Evolutionary conservation across 2,113 vertebrate genomes (phyloP).

Genomic region (Notechis scutatus): DNA sequence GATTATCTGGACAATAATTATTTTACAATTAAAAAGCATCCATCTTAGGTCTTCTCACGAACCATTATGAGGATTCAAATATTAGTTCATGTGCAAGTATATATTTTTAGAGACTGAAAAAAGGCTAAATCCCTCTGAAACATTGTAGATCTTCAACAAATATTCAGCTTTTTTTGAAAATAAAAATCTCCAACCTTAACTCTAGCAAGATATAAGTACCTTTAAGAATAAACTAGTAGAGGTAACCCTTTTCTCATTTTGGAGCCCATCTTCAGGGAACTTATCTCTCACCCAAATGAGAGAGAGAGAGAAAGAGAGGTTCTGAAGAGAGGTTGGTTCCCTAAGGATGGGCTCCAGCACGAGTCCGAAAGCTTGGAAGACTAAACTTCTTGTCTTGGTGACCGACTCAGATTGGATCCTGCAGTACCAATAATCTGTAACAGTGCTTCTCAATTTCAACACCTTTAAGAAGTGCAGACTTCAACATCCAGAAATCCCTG

Average conservation of each 20-base stretch:
- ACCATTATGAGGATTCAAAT: not conserved
- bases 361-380: not conserved
- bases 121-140: not conserved
- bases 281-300: not conserved
- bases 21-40: not conserved
- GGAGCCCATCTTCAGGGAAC: not conserved
- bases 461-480: not conserved
- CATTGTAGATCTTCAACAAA: not conserved
- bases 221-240: not conserved
- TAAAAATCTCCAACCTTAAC: not conserved
- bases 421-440: not conserved
- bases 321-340: not conserved
- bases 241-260: not conserved
- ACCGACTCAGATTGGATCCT: not conserved
- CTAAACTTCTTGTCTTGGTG: not conserved
- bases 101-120: not conserved
- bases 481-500: not conserved
- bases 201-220: not conserved
- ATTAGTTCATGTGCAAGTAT: too few species aligned
- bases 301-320: not conserved
- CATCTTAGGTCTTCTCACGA: not conserved
- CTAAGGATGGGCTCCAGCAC: not conserved
- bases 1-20: not conserved
- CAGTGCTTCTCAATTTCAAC: not conserved
- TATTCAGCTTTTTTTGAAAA: not conserved